Evolutionary conservation across 2,113 vertebrate species (phyloP), one percentile per base, ranked within the genome.

Genomic region (Galemys pyrenaicus): DNA sequence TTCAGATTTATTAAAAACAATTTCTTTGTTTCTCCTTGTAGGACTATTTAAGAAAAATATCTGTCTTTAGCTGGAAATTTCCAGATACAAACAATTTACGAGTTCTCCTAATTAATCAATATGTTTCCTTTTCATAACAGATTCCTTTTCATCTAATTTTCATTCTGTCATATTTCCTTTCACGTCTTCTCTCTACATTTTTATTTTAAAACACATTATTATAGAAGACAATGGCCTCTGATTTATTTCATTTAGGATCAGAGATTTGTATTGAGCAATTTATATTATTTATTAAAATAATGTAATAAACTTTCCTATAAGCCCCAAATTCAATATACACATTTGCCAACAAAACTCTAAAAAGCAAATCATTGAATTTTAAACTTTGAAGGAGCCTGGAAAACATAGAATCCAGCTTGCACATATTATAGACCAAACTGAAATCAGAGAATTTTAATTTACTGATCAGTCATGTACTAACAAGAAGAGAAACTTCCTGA

Each of bases 1-100:
- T 62, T 93, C 92, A 70, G n/a, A 78, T 97, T 94, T 92, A 87
- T 32, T 95, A 78, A 79, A 91, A 12, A 30, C 16, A 44, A 54
- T 95, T 16, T 54, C 79, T 96, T 91, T 75, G 56, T 24, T 70
- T 60, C 64, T 89, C 64, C 35, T 56, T 2, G 28, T 56, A 91
- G 91, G 73, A 90, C 10, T 78, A 13, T 71, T 95, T 58, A 87
- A 81, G 58, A 93, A 96, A 97, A 83, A 75, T 26, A 56, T 3
- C 39, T 4, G 17, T 26, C 65, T 91, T 92, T 56, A 65, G 16
- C 65, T 91, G 32, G 54, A 24, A 89, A 96, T 90, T 84, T 90
- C 71, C 32, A 94, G 32, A 95, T 92, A 78, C 30, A 84, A 92
- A 80, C 17, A 84, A 96, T 30, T 94, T 54, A 28, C 19, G 54